Evolutionary conservation across 1,140 invertebrate genomes (phyloP), one percentile per base, ranked within the genome.

Genomic region (Cydia strobilella): DNA sequence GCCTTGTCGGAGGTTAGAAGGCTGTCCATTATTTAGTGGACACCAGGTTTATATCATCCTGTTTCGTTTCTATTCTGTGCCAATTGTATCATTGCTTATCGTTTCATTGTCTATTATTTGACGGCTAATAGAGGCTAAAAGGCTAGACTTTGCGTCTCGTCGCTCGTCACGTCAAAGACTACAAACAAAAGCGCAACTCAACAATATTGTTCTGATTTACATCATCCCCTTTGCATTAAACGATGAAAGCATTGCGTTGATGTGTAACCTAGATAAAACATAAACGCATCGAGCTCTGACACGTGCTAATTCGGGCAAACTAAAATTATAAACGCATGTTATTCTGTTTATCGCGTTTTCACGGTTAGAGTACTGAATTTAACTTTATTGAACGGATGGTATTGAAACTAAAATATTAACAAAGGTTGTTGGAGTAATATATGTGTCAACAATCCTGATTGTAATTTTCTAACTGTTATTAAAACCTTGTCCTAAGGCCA

Each of bases 311-410:
- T 59, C 54, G 6, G 54, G 54, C 54, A n/a, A 23, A 59, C 54
- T 59, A 59, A 59, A 23, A 59, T 59, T 59, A 59, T 59, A 59
- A 59, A 59, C 54, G 54, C 20, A 59, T 51, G 4, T 51, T n/a
- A 18, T 51, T 51, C 4, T 18, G 54, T 59, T 59, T 59, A 59
- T 59, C n/a, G n/a, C 54, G 20, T 59, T 59, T 59, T 59, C 54
- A 59, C 54, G 54, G 54, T 59, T 59, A 59, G n/a, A 59, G 10
- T 59, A 23, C 54, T 59, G 18, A 23, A 59, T 59, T 59, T 59
- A 23, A 59, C 6, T 23, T 54, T 54, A 54, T 54, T 18, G 51
- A 1, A 45, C 42, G 42, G 42, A 51, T 51, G 48, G 48, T 45
- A 45, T 45, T 45, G 42, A 45, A 45, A 45, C 42, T 45, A 15